phyloP scores from a whole-genome alignment of 1,140 invertebrate genomes.

The Orussus abietinus region DNA sequence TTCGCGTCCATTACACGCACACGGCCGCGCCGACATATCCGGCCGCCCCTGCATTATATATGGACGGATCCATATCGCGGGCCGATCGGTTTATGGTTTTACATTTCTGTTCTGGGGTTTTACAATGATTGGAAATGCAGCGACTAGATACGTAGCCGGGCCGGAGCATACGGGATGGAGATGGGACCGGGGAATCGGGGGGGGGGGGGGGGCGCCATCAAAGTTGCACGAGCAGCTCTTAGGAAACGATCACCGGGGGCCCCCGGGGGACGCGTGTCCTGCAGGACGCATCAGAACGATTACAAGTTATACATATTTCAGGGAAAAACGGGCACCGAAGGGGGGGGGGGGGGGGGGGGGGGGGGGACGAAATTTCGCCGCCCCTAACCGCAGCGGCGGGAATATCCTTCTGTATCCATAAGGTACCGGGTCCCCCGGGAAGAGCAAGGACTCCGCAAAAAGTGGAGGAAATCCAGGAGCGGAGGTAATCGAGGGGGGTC shows the following conservation, averaged over 20 bases:
- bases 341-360: background rate
- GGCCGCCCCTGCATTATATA: constrained; percentile 36
- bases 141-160: constrained; percentile 31
- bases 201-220: constrained; percentile 37
- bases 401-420: too few species aligned
- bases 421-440: too few species aligned
- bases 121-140: constrained; percentile 53
- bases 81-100: constrained; percentile 51
- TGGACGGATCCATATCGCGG: constrained; percentile 41
- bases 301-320: constrained; percentile 30
- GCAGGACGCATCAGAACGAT: constrained; percentile 43
- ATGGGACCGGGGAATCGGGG: constrained; percentile 27
- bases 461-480: too few species aligned
- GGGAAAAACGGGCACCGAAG: constrained; percentile 6
- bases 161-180: background rate
- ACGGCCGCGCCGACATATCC: constrained; percentile 2
- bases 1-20: constrained; percentile 34
- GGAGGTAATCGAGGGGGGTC: too few species aligned
- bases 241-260: constrained; percentile 44
- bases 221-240: constrained; percentile 52
- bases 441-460: too few species aligned
- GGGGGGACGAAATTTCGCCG: too few species aligned
- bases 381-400: too few species aligned
- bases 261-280: constrained; percentile 43
- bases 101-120: constrained; percentile 50